Evolutionary conservation across 2,113 vertebrate species (phyloP).

Genomic region (Hypanus sabinus): DNA sequence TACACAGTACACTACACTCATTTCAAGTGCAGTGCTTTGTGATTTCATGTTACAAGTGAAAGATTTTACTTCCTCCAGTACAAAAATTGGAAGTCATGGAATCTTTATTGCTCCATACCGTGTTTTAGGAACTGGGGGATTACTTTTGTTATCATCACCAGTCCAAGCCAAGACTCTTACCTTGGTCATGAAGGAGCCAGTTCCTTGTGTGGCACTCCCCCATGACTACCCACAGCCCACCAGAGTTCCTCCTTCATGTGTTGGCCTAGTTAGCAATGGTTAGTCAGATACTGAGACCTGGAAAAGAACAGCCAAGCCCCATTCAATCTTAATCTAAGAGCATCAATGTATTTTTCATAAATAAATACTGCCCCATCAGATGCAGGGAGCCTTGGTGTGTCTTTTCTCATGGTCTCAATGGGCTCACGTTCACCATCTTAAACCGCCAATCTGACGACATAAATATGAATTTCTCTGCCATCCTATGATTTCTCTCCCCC

Average conservation of each 20-base stretch:
- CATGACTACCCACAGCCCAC: not conserved
- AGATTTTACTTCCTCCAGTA: not conserved
- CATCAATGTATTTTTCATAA: not conserved
- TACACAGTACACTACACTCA: too few relatives aligned
- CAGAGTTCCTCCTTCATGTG: not conserved
- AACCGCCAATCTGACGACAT: not conserved
- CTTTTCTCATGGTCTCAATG: not conserved
- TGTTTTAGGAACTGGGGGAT: not conserved
- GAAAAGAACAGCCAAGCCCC: not conserved
- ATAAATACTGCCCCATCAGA: not conserved
- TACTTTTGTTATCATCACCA: not conserved
- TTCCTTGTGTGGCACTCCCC: not conserved
- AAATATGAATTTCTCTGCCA: too few relatives aligned
- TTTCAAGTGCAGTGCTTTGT: too few relatives aligned
- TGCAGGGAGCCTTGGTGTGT: not conserved
- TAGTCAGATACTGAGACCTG: not conserved
- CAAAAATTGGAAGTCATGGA: not conserved
- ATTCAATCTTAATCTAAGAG: not conserved
- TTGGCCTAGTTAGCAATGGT: not conserved
- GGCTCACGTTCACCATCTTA: not conserved
- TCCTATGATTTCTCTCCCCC: too few relatives aligned
- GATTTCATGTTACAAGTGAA: too few relatives aligned
- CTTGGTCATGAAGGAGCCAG: not conserved
- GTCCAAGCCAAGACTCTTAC: not conserved
- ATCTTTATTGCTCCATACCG: not conserved